Percentiles rank a stretch among this genome's conserved stretches.
These are phyloP conservation scores for Drosophila bipectinata DNA, from an alignment of 1,140 invertebrate species.

Conservation along the genomic window DNA sequence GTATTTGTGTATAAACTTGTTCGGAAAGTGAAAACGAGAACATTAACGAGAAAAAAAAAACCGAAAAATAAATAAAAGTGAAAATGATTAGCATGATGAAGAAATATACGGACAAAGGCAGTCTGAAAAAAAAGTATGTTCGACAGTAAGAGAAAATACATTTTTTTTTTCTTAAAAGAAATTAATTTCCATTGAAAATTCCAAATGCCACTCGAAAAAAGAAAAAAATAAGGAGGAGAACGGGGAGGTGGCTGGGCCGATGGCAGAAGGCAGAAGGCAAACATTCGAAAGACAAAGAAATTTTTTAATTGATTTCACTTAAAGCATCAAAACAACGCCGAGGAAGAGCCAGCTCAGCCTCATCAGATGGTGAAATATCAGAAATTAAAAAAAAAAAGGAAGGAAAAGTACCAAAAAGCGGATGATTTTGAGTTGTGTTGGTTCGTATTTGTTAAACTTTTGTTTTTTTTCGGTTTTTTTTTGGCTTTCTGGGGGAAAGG, in stretches of 20 bases:
- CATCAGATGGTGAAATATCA: slow-evolving; percentile 15
- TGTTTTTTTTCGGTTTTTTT: not conserved
- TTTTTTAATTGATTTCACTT: slow-evolving; percentile 82
- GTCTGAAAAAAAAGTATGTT: slow-evolving; percentile 3
- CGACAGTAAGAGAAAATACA: slow-evolving; percentile 7
- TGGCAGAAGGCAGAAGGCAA: slow-evolving; percentile 48
- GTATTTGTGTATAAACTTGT: slow-evolving; percentile 32
- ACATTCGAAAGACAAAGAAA: slow-evolving; percentile 78
- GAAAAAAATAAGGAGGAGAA: not conserved
- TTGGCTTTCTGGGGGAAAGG: slow-evolving; percentile 20
- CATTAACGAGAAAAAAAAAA: slow-evolving; percentile 51
- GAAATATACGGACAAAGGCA: slow-evolving; percentile 1
- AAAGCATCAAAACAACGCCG: slow-evolving; percentile 60
- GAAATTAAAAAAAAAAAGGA: slow-evolving; percentile 27
- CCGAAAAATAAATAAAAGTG: slow-evolving; percentile 61
- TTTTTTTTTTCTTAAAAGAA: slow-evolving; percentile 50
- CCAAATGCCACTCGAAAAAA: slow-evolving; percentile 67
- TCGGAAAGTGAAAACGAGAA: slow-evolving; percentile 74
- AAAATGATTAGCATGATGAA: slow-evolving; percentile 70
- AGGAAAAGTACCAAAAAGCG: slow-evolving; percentile 57
- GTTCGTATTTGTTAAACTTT: slow-evolving; percentile 41
- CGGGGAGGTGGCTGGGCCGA: slow-evolving; percentile 4
- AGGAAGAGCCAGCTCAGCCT: slow-evolving; percentile 11
- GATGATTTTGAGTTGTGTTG: slow-evolving; percentile 42
- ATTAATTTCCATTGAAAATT: slow-evolving; percentile 80